Evolutionary conservation across 35 echinoderm and acorn worm species (phyloP).

Genomic region (Holothuria glaberrima): DNA sequence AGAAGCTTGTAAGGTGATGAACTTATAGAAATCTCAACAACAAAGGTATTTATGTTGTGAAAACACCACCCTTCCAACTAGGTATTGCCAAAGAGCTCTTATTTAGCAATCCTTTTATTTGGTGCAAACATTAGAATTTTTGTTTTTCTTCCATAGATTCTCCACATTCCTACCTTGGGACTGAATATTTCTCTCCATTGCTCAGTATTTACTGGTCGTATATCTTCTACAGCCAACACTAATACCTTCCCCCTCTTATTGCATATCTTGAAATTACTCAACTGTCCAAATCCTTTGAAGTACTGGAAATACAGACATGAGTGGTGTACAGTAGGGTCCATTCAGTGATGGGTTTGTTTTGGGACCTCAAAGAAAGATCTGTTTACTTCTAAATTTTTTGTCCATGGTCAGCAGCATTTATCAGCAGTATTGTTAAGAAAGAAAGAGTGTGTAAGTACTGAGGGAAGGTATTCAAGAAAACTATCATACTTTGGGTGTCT

Average conservation of each 20-base stretch:
- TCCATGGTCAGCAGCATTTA: no score
- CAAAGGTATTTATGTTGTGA: conserved; percentile 4
- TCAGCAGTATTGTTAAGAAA: no score
- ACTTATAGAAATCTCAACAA: no score
- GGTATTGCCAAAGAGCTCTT: neutral
- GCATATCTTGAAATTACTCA: conserved; percentile 3
- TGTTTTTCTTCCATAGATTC: neutral
- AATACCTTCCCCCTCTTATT: no score
- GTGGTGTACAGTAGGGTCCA: no score
- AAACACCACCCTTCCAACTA: conserved; percentile 23
- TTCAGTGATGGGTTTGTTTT: no score
- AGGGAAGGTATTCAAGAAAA: no score
- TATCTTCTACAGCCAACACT: neutral
- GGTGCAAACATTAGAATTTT: conserved; percentile 1
- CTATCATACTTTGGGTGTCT: no score
- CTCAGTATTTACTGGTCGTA: neutral
- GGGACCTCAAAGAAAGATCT: no score
- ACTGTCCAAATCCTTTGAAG: conserved; percentile 27
- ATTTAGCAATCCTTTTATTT: neutral
- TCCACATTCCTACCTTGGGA: conserved; percentile 38
- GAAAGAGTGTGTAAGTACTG: no score
- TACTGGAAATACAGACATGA: neutral
- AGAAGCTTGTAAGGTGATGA: no score
- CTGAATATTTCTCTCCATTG: neutral
- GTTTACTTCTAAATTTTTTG: no score